These are phyloP conservation scores for Hippocampus guttulatus DNA, from an alignment of 2,113 vertebrate species.

Conservation along the genomic window DNA sequence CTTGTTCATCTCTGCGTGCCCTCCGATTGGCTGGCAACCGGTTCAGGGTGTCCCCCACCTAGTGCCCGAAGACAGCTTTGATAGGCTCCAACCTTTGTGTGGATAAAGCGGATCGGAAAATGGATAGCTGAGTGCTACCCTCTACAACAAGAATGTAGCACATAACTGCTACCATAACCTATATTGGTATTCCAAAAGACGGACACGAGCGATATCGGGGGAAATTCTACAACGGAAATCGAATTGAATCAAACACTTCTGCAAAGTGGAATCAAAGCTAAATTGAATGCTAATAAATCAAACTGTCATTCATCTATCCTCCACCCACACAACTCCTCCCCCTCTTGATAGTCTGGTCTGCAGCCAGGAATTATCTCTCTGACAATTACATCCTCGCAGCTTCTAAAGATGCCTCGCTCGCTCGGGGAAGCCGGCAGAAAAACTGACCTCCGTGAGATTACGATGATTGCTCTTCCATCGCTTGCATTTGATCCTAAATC, in stretches of 20 bases:
- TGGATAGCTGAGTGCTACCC: too few species aligned
- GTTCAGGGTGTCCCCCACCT: too few species aligned
- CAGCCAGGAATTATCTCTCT: slow-evolving; percentile 46
- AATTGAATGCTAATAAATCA: slow-evolving; percentile 45
- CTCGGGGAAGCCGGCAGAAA: slow-evolving; percentile 30
- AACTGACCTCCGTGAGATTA: slow-evolving; percentile 51
- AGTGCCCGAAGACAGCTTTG: too few species aligned
- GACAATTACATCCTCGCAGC: slow-evolving; percentile 43
- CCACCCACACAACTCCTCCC: neutral
- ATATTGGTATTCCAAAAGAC: neutral
- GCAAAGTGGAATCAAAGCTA: slow-evolving; percentile 31
- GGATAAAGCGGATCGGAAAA: too few species aligned
- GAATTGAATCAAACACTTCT: slow-evolving; percentile 13
- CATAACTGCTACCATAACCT: too few species aligned
- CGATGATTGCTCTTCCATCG: slow-evolving; percentile 53
- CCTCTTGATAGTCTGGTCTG: slow-evolving; percentile 23
- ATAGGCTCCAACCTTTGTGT: too few species aligned
- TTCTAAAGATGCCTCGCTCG: slow-evolving; percentile 35
- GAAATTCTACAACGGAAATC: neutral
- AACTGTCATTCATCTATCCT: slow-evolving; percentile 46
- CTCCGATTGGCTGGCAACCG: too few species aligned
- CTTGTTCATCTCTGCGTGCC: too few species aligned
- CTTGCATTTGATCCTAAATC: slow-evolving; percentile 52
- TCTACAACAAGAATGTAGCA: too few species aligned
- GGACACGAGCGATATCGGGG: neutral